Base-by-base conservation (phyloP, 1,140 invertebrate genomes). In the Harpegnathos saltator region DNA sequence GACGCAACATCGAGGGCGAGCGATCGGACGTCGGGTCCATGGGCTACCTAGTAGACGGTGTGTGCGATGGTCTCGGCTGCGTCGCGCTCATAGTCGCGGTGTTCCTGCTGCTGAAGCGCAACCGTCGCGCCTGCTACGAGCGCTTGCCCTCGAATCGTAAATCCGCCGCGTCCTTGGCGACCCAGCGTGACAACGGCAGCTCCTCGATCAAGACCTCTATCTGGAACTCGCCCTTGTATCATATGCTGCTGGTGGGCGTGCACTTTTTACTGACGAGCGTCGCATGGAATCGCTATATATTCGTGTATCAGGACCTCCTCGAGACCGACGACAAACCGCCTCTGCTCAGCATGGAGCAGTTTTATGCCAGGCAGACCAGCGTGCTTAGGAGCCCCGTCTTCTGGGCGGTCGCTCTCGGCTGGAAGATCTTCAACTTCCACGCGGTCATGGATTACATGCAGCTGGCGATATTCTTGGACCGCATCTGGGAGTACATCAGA, bases 201-300 rank as follows among this genome's bases (percentile, higher is more conserved):
- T 11, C 9, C 38, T 44, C 38, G 7, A 3, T 0, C 69, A 82
- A 33, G 44, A 61, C 50, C 9, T n/a, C 87, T 1, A 72, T 69
- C 17, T 33, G 85, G 73, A 89, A 78, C 14, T 62, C 69, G n/a
- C 84, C 82, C 9, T 29, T 96, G 0, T 95, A 95, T 83, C 96
- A 96, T 68, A 92, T 97, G 33, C 91, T 96, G 17, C 95, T 96
- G 84, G 96, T 97, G 77, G 95, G 95, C 19, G 95, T 96, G 3
- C 97, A 97, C 89, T 93, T 97, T 85, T 88, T 97, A 38, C 89
- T 97, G 0, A 96, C 96, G 66, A 97, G 97, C 7, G 93, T 96
- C 82, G 96, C 96, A 3, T 98, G 97, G 97, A 97, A 98, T 94
- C 95, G 97, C 14, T 97, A 97, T 82, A 97, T 98, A 87, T 96